phyloP scores from a whole-genome alignment of 1,140 invertebrate species.

The Psix sp. region DNA sequence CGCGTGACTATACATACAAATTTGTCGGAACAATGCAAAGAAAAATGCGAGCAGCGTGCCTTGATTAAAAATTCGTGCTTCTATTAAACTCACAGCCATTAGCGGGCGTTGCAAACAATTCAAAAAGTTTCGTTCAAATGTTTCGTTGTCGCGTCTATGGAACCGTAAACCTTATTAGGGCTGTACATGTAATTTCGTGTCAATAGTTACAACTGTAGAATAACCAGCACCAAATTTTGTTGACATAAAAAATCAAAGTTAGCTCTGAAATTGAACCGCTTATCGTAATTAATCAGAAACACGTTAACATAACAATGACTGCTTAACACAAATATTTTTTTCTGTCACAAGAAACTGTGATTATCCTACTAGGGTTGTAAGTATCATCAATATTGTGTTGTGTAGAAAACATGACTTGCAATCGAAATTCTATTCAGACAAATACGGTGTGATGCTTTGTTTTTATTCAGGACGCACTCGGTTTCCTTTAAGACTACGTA shows the following conservation, averaged over 20 bases:
- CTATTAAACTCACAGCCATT: slow-evolving; percentile 70
- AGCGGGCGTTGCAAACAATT: slow-evolving; percentile 37
- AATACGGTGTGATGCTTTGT: background rate
- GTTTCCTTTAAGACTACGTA: slow-evolving; percentile 13
- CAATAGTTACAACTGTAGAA: no score
- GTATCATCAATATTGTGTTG: no score
- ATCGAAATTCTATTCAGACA: slow-evolving; percentile 14
- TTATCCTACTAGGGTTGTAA: no score
- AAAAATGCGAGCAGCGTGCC: slow-evolving; percentile 28
- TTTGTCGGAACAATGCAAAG: slow-evolving; percentile 4
- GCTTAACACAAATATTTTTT: no score
- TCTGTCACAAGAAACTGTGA: no score
- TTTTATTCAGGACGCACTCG: slow-evolving; percentile 3
- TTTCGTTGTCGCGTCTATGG: no score
- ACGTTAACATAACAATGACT: no score
- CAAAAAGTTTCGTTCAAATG: slow-evolving; percentile 4
- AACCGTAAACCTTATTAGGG: no score
- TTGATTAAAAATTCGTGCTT: slow-evolving; percentile 44
- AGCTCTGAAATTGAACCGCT: background rate
- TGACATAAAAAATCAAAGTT: background rate
- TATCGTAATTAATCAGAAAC: background rate
- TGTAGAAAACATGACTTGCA: slow-evolving; percentile 24
- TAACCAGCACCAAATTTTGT: no score
- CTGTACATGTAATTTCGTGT: no score
- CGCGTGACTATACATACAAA: slow-evolving; percentile 29